A percentile compares a stretch with the other conserved stretches of the same genome.
These are phyloP conservation scores for Macrochelys suwanniensis DNA, from an alignment of 2,797 vertebrate genomes.

Conservation along the genomic window DNA sequence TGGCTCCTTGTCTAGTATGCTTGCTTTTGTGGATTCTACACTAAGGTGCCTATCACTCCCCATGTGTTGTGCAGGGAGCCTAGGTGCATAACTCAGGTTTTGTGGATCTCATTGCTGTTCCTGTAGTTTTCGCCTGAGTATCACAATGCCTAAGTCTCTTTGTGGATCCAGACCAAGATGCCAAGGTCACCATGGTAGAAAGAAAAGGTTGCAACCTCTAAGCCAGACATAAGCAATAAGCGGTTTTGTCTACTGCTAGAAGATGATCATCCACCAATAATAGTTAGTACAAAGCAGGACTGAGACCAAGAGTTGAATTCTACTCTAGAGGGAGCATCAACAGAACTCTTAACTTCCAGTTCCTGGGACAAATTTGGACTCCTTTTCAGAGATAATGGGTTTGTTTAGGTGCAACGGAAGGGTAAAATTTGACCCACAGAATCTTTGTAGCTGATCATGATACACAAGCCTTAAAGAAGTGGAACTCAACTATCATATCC, in stretches of 20 bases:
- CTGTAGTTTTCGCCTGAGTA: neutral
- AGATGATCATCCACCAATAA: neutral
- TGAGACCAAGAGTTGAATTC: neutral
- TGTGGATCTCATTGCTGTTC: neutral
- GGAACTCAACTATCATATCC: too few species aligned
- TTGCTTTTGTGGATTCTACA: neutral
- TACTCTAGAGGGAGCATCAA: neutral
- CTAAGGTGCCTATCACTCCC: neutral
- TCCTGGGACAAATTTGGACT: neutral
- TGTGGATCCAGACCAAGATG: neutral
- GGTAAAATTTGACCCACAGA: too few species aligned
- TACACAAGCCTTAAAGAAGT: too few species aligned
- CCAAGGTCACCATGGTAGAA: neutral
- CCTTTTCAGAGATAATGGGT: neutral
- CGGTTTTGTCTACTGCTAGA: neutral
- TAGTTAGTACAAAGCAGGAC: neutral
- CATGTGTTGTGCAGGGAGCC: neutral
- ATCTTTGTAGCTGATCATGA: too few species aligned
- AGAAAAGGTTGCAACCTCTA: neutral
- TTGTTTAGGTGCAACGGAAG: neutral
- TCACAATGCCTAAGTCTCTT: neutral
- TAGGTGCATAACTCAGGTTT: neutral
- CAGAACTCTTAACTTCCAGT: neutral
- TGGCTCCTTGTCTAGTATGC: neutral
- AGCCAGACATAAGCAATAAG: neutral